These are phyloP conservation scores for Barbus barbus DNA, from an alignment of 2,113 vertebrate genomes.

Conservation along the genomic window DNA sequence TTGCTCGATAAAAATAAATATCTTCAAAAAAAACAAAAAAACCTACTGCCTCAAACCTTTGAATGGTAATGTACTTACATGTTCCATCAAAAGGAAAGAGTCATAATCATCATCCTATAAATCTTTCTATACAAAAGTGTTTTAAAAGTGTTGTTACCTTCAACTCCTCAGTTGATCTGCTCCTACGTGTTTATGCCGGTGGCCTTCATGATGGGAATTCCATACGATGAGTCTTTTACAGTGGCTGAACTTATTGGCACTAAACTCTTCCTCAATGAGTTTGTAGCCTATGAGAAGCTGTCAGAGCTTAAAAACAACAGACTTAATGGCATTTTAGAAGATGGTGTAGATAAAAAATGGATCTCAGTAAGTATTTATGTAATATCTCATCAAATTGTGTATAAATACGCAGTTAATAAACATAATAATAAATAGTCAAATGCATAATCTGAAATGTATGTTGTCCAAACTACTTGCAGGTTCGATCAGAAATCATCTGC, in stretches of 20 bases:
- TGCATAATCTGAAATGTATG: neutral
- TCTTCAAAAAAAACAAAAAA: neutral
- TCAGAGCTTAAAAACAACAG: slow-evolving; percentile 80
- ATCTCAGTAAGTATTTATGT: slow-evolving; percentile 82
- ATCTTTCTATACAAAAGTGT: neutral
- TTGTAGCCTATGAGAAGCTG: slow-evolving; percentile 88
- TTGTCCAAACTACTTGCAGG: slow-evolving; percentile 67
- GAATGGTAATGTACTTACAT: neutral
- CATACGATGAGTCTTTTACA: slow-evolving; percentile 79
- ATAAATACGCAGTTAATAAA: neutral
- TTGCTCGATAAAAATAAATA: neutral
- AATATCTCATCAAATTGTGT: neutral
- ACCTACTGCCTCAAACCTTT: neutral
- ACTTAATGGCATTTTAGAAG: slow-evolving; percentile 73
- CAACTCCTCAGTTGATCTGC: slow-evolving; percentile 81
- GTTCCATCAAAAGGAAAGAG: neutral
- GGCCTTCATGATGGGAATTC: slow-evolving; percentile 91
- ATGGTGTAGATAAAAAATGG: slow-evolving; percentile 71
- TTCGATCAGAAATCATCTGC: slow-evolving; percentile 84
- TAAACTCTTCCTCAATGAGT: slow-evolving; percentile 95
- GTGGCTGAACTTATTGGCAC: slow-evolving; percentile 89
- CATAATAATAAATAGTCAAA: neutral
- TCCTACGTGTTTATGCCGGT: slow-evolving; percentile 91
- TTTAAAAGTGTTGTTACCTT: slow-evolving; percentile 13
- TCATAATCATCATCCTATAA: neutral